Evolutionary conservation across 1,140 invertebrate genomes (phyloP).

Genomic region (Trachelipus rathkii): DNA sequence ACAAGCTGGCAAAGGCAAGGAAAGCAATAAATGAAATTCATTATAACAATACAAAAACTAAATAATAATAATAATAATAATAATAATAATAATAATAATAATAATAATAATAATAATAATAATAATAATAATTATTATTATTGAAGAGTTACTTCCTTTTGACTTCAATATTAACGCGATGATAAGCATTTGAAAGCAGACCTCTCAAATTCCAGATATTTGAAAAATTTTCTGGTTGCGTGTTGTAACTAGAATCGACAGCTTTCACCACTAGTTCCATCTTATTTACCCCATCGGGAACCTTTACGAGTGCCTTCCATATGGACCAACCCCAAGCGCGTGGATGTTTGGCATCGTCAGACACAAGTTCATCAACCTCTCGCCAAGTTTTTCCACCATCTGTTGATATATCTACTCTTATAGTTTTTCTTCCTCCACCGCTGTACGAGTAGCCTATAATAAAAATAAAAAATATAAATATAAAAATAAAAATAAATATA

Average conservation of each 20-base stretch:
- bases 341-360: constrained; percentile 53
- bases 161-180: constrained; percentile 67
- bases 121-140: too few species aligned
- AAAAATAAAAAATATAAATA: background rate
- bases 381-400: constrained; percentile 84
- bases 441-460: constrained; percentile 88
- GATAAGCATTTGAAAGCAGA: constrained; percentile 93
- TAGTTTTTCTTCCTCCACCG: constrained; percentile 83
- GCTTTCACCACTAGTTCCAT: constrained; percentile 90
- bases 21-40: too few species aligned
- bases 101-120: too few species aligned
- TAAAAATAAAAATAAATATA: background rate
- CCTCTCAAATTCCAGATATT: constrained; percentile 98
- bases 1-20: too few species aligned
- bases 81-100: too few species aligned
- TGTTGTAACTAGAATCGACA: constrained; percentile 90
- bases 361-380: constrained; percentile 62
- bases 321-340: constrained; percentile 87
- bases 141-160: background rate
- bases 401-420: constrained; percentile 77
- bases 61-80: too few species aligned
- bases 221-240: constrained; percentile 87
- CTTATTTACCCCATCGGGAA: constrained; percentile 53
- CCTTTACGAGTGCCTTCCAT: constrained; percentile 70
- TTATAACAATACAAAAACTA: too few species aligned